These are phyloP conservation scores for Xenops minutus DNA, from an alignment of 2,797 vertebrate genomes.

Conservation along the genomic window DNA sequence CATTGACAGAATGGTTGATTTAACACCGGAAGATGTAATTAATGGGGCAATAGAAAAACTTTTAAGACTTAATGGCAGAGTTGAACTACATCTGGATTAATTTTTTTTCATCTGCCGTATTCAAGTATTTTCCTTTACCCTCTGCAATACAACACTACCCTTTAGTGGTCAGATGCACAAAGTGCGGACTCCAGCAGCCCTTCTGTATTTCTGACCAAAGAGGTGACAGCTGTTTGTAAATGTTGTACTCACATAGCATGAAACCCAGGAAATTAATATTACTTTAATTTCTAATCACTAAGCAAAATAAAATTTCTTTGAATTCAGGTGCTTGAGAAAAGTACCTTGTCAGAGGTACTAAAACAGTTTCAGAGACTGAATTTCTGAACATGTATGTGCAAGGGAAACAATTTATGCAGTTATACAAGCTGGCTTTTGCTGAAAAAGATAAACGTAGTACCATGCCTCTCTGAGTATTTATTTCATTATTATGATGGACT, in stretches of 20 bases:
- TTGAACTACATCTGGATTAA: not conserved
- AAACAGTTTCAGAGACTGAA: not conserved
- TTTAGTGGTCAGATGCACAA: conserved; percentile 46
- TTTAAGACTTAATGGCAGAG: not conserved
- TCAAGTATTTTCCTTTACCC: not conserved
- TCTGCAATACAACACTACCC: conserved; percentile 9
- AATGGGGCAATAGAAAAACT: not conserved
- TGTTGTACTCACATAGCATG: not conserved
- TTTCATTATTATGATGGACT: not conserved
- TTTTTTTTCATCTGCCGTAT: not conserved
- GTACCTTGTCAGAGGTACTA: not conserved
- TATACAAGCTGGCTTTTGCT: not conserved
- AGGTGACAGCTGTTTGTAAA: not conserved
- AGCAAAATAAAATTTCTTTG: not conserved
- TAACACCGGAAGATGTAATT: not conserved
- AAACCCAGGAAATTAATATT: not conserved
- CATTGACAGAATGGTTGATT: not conserved
- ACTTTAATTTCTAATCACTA: not conserved
- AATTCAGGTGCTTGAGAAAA: not conserved
- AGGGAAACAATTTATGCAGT: not conserved
- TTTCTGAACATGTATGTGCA: not conserved
- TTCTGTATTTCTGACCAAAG: not conserved
- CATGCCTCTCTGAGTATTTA: not conserved
- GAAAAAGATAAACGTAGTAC: not conserved
- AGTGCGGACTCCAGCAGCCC: not conserved